Evolutionary conservation across 2,888 invertebrate genomes (phyloP), one percentile per base, ranked within the genome.

Genomic region (Lasioglossum zephyrum): DNA sequence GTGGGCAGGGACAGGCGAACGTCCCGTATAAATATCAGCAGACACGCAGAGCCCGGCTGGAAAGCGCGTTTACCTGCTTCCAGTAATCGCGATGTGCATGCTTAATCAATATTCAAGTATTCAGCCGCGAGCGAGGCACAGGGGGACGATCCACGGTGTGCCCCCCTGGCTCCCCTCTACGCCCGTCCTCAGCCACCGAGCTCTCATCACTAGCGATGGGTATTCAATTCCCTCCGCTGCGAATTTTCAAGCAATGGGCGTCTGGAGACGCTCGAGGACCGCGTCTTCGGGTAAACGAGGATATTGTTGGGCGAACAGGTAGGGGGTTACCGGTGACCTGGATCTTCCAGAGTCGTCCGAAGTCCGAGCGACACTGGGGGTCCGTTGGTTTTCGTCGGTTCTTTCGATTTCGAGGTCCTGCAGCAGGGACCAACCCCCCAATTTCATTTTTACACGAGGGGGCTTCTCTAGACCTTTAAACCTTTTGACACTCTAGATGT

Each of bases 41-140:
- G 90, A 89, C 92, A 92, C 92, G 92, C 92, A 53, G 53, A 92
- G 92, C 79, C 79, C 77, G 47, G 84, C 70, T 77, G 85, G 77
- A 79, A 63, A 85, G 85, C 85, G 87, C 87, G 88, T 88, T 91
- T 87, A 87, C 87, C 81, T 87, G 83, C 81, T 81, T 86, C 80
- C 86, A 84, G 91, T 89, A 90, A 90, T 92, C 91, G 89, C 89
- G 90, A 90, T 89, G 90, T 91, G 88, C 90, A 92, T 91, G 93
- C 92, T 93, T 89, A 92, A 93, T 93, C 93, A 89, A 93, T 93
- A 93, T 90, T 92, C 91, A 90, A 92, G 90, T 91, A 91, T 92
- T 93, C 88, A 81, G 79, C 84, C 79, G 84, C 75, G 86, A 82
- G 82, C 77, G 86, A 82, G 82, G 75, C 79, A 79, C 81, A 74